These are phyloP conservation scores for Marasmarcha lunaedactyla DNA, from an alignment of 2,888 invertebrate genomes.

Conservation along the genomic window DNA sequence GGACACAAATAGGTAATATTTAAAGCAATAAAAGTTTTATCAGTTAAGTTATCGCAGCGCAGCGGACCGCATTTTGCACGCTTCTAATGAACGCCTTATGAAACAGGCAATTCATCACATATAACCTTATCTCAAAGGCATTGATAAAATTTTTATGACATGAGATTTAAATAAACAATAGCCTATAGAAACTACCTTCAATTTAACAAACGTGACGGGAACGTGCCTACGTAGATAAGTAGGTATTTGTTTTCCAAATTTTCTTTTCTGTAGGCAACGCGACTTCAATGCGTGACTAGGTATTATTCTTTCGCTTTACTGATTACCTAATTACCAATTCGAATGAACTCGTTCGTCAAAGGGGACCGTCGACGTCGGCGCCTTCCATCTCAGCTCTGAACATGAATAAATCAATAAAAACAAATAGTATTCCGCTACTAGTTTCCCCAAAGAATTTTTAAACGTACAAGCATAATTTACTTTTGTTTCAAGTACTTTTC, in stretches of 20 bases:
- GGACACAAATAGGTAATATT: slow-evolving; percentile 54
- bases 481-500: slow-evolving; percentile 57
- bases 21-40: slow-evolving; percentile 64
- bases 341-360: slow-evolving; percentile 49
- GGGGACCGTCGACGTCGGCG: slow-evolving; percentile 52
- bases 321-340: slow-evolving; percentile 45
- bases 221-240: slow-evolving; percentile 10
- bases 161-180: slow-evolving; percentile 52
- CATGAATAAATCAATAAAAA: slow-evolving; percentile 71
- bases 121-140: slow-evolving; percentile 50
- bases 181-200: slow-evolving; percentile 21
- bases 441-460: slow-evolving; percentile 55
- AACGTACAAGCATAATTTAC: slow-evolving; percentile 42
- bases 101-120: slow-evolving; percentile 70
- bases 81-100: slow-evolving; percentile 68
- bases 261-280: slow-evolving; percentile 13
- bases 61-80: slow-evolving; percentile 64
- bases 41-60: slow-evolving; percentile 57
- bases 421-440: slow-evolving; percentile 67
- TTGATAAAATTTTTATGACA: slow-evolving; percentile 58
- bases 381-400: slow-evolving; percentile 52
- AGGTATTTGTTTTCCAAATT: slow-evolving; percentile 31
- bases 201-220: slow-evolving; percentile 15
- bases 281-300: not conserved
- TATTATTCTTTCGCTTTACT: not conserved